Base-by-base conservation (phyloP, 2,113 vertebrate species). In the Anguilla rostrata region DNA sequence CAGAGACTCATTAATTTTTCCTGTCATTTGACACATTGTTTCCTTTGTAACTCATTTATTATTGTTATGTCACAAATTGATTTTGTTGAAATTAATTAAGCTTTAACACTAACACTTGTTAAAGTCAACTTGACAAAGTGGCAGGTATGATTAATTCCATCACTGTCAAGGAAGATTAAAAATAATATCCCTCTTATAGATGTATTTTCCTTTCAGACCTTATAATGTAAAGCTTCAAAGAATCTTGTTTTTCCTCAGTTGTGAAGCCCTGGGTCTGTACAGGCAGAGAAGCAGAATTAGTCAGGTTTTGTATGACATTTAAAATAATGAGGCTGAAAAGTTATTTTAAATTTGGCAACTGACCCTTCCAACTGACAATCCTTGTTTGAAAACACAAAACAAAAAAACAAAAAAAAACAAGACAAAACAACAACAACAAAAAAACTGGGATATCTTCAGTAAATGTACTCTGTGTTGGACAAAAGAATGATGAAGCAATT, bases 11-110 rank as follows among this genome's bases (percentile, higher is more conserved):
- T 86, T 86, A 66, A 86, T 86, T 86, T 66, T 18, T 34, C 79
- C 57, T 53, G 40, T 82, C 85, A 86, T 86, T 86, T 86, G 79
- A 81, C 53, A 79, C 49, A 66, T 56, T 63, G 39, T 81, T 82
- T 86, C 79, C 63, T 81, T 40, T 29, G 43, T 43, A 60, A 78
- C 85, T 86, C 79, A 82, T 86, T 86, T 66, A 82, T 86, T 86
- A 86, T 86, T 86, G 79, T 86, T 86, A 86, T 86, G 81, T 81
- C 79, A 46, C 60, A 86, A 86, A 86, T 86, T 40, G 78, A 86
- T 81, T 86, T 86, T 63, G 78, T 41, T 86, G 16, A 86, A 66
- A 81, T 86, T 86, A 86, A 86, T 86, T 75, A 79, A 81, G 81
- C 39, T 46, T 40, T 81, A 82, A 81, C 79, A 82, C 81, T 81